Evolutionary conservation across 37 sponge, comb jelly and placozoan genomes (phyloP).

Genomic region (Eunapius fragilis): DNA sequence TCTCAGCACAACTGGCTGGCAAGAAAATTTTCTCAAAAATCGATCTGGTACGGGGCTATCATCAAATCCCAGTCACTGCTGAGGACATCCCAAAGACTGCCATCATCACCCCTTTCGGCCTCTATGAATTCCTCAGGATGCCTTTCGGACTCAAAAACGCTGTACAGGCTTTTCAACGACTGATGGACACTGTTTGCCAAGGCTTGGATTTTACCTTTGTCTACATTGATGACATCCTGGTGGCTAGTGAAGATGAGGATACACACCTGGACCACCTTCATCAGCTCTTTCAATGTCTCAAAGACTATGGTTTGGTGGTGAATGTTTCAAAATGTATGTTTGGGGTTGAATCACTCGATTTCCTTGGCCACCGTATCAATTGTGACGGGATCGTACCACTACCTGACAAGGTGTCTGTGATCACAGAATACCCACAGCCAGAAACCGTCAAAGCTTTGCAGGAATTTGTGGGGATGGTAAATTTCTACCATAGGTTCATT

Average conservation of each 20-base stretch:
- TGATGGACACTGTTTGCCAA: constrained; percentile 32
- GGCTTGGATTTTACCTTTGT: constrained; percentile 4
- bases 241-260: constrained; percentile 28
- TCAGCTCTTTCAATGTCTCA: constrained; percentile 25
- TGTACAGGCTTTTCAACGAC: constrained; percentile 32
- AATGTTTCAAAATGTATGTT: constrained; percentile 45
- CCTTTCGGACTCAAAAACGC: constrained; percentile 45
- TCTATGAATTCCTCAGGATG: constrained; percentile 25
- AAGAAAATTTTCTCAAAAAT: constrained; percentile 6
- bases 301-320: constrained; percentile 46
- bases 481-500: constrained; percentile 59
- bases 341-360: constrained; percentile 20
- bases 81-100: constrained; percentile 31
- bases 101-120: constrained; percentile 4
- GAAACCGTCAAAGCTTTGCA: constrained; percentile 24
- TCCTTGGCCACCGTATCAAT: constrained; percentile 46
- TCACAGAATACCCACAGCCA: constrained; percentile 35
- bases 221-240: constrained; percentile 16
- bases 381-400: constrained; percentile 20
- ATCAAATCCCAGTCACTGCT: constrained; percentile 44
- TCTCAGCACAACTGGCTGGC: constrained; percentile 6
- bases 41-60: constrained; percentile 25
- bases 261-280: constrained; percentile 47
- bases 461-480: constrained; percentile 54
- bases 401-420: constrained; percentile 7